Evolutionary conservation across 2,113 vertebrate genomes (phyloP).

Genomic region (Ailurus styani): DNA sequence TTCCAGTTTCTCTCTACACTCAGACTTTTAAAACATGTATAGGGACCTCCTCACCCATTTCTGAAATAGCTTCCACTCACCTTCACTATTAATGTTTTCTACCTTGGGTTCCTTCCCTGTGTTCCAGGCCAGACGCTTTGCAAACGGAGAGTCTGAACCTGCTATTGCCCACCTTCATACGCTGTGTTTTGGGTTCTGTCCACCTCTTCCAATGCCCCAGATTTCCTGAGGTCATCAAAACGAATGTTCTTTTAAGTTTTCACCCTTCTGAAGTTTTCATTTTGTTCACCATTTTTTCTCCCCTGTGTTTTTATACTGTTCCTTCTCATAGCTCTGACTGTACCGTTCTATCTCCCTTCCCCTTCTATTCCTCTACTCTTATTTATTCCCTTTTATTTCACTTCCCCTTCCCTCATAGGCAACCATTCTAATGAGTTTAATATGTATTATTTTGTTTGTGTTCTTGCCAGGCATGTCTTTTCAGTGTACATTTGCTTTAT

Average conservation of each 20-base stretch:
- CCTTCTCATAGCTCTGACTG: not conserved
- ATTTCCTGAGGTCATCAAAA: constrained; percentile 6
- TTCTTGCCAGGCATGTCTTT: not conserved
- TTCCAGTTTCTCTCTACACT: not conserved
- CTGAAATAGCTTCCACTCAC: not conserved
- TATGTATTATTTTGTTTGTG: not conserved
- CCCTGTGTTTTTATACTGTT: not conserved
- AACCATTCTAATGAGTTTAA: not conserved
- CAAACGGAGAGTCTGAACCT: not conserved
- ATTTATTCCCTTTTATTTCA: not conserved
- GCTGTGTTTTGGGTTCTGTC: constrained; percentile 5
- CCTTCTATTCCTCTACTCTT: not conserved
- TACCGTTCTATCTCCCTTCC: not conserved
- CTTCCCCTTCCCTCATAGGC: not conserved
- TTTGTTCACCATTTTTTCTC: not conserved
- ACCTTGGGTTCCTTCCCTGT: not conserved
- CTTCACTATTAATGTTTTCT: not conserved
- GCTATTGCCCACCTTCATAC: not conserved
- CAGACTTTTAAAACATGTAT: not conserved
- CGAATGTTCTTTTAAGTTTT: not conserved
- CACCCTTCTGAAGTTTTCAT: not conserved
- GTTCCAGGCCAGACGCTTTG: not conserved
- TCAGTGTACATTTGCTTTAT: not conserved
- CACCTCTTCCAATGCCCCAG: not conserved
- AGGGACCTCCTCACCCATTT: not conserved